Percentiles rank a stretch among this genome's conserved stretches.
These are phyloP conservation scores for Anaspis maculata DNA, from an alignment of 2,888 invertebrate genomes.

Conservation along the genomic window DNA sequence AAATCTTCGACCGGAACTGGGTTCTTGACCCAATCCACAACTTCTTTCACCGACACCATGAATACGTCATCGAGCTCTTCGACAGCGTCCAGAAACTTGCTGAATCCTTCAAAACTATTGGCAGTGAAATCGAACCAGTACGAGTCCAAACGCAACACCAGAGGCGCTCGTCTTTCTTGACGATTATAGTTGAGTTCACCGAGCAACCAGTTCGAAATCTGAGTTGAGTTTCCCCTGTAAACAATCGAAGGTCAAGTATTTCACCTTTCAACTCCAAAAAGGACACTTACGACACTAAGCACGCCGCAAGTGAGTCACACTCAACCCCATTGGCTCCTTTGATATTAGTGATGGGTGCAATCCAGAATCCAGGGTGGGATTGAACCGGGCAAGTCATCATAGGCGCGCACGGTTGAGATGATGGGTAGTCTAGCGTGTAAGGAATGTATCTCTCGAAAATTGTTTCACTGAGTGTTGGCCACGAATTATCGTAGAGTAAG, in stretches of 20 bases:
- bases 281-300: not conserved
- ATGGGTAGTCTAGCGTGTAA: not conserved
- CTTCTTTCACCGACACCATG: conserved; percentile 38
- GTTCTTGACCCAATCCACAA: conserved; percentile 40
- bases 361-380: conserved; percentile 55
- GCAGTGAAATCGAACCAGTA: conserved; percentile 41
- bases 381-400: conserved; percentile 26
- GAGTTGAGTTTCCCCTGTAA: conserved; percentile 30
- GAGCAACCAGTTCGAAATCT: conserved; percentile 40
- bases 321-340: conserved; percentile 30
- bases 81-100: conserved; percentile 36
- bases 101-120: conserved; percentile 29
- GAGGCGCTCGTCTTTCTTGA: conserved; percentile 40
- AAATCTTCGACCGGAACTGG: conserved; percentile 32
- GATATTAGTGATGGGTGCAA: conserved; percentile 50
- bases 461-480: conserved; percentile 47
- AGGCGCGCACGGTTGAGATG: not conserved
- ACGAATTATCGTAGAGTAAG: conserved; percentile 53
- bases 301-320: conserved; percentile 52
- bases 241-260: not conserved
- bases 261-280: too few species aligned
- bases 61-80: conserved; percentile 34
- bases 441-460: conserved; percentile 41
- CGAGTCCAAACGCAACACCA: conserved; percentile 43
- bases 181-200: conserved; percentile 42